Evolutionary conservation across 2,113 vertebrate genomes (phyloP), one percentile per base, ranked within the genome.

Genomic region (Nothocercus julius): DNA sequence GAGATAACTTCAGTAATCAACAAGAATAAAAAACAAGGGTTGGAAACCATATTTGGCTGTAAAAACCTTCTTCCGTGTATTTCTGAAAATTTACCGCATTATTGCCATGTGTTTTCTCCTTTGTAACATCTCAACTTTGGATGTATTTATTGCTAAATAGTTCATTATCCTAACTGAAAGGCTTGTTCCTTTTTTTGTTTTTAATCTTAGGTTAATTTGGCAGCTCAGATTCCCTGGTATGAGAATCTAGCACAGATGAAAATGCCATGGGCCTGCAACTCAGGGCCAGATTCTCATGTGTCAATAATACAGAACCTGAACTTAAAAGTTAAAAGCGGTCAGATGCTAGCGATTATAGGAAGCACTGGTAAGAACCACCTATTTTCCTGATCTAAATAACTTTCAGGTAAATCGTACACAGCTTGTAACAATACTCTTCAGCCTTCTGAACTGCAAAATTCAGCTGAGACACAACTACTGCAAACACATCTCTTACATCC

Each of bases 271-370:
- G 96, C 97, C 63, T 97, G 98, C 82, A 98, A 96, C 73, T 97
- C 97, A 0, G 97, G 97, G 75, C 67, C 82, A 82, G 87, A 66
- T 89, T 98, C 98, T 59, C 97, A 36, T 0, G 45, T 96, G n/a
- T 51, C 96, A 20, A 97, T 98, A 85, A 99, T 99, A 83, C 97
- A 98, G 92, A 98, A 98, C 53, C 97, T 99, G 87, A 99, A 98
- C 96, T 98, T 99, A 45, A 97, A 97, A 85, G 99, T 99, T 28
- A 97, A 5, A 81, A 99, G 99, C 5, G 99, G 99, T 13, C 99
- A 99, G 96, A 99, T 99, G 99, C 96, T 99, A 94, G 99, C 99
- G 12, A 36, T 99, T 93, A 99, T 99, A 32, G 99, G 99, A 93
- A 99, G 98, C 96, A 98, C 99, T 96, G 99, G 99, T 99, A 98